These are phyloP conservation scores for Drosophila santomea DNA, from an alignment of 1,140 invertebrate genomes.

Conservation along the genomic window DNA sequence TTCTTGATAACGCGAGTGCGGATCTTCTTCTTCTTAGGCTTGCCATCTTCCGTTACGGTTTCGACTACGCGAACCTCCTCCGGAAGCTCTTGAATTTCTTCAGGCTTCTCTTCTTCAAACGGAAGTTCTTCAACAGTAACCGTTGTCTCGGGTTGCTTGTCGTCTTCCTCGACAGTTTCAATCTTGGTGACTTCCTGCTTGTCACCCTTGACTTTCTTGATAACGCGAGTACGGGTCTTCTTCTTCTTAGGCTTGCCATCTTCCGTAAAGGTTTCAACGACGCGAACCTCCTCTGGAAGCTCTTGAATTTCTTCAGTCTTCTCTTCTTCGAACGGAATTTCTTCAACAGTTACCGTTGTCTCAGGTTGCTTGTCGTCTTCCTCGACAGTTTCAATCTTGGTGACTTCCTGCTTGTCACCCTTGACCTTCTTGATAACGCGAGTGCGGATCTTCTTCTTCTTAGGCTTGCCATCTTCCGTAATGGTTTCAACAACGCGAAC, in stretches of 20 bases:
- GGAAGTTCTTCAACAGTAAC: constrained; percentile 1
- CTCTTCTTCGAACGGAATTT: background rate
- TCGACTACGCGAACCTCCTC: background rate
- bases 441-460: constrained; percentile 10
- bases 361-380: constrained; percentile 2
- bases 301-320: background rate
- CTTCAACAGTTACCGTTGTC: background rate
- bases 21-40: constrained; percentile 8
- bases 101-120: background rate
- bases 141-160: background rate
- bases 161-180: constrained; percentile 1
- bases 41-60: background rate
- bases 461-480: background rate
- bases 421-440: constrained; percentile 6
- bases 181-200: constrained; percentile 8
- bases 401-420: constrained; percentile 6
- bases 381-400: constrained; percentile 5
- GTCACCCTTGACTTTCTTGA: constrained; percentile 9
- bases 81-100: constrained; percentile 2
- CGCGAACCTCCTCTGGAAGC: background rate
- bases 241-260: constrained; percentile 12
- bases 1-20: background rate
- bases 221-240: constrained; percentile 6
- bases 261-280: constrained; percentile 8
- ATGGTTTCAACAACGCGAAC: background rate